Base-by-base conservation (phyloP, 2,113 vertebrate species). In the Osmerus eperlanus region DNA sequence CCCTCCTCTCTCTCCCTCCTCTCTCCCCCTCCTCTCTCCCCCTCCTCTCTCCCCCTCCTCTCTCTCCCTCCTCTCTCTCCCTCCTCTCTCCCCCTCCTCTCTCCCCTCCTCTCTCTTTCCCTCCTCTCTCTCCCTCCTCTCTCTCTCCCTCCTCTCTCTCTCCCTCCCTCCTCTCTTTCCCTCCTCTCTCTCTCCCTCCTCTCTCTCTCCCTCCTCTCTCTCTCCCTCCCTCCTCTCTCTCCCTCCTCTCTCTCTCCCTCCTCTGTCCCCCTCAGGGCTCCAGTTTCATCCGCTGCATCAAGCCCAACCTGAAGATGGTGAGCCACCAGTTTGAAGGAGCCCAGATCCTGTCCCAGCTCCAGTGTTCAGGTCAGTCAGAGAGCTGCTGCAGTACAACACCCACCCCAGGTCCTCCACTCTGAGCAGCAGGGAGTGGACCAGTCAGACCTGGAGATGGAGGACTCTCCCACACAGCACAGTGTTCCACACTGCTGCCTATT, bases 261-360 rank as follows among this genome's bases (percentile, higher is more conserved):
- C 74, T 61, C 65, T 52, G n/a, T 36, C 47, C 29, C 23, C 74
- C 8, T n/a, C 84, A 99, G 97, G 97, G 97, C 56, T 96, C 97
- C 15, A 97, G 96, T 74, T 99, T 99, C 82, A 93, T 99, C 84
- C 97, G 97, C 79, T 99, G 97, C 74, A 95, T 99, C 76, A 99
- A 99, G 55, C 97, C 97, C 13, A 99, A 99, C 88, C 91, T 99
- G 90, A 99, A 97, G 94, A 99, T 99, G 97, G 85, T 95, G 80
- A 96, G 93, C 84, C 97, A 98, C 83, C 92, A 95, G 79, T 99
- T 99, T 78, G 96, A 99, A 91, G 97, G 97, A 18, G 93, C 92
- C 62, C 97, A 99, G 85, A 99, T 99, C 61, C 93, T 99, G 41
- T 99, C 97, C 21, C 97, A 99, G 85, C 95, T 99, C 71, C 97